Base-by-base conservation (phyloP, 2,888 invertebrate genomes). In the Danaus chrysippus region DNA sequence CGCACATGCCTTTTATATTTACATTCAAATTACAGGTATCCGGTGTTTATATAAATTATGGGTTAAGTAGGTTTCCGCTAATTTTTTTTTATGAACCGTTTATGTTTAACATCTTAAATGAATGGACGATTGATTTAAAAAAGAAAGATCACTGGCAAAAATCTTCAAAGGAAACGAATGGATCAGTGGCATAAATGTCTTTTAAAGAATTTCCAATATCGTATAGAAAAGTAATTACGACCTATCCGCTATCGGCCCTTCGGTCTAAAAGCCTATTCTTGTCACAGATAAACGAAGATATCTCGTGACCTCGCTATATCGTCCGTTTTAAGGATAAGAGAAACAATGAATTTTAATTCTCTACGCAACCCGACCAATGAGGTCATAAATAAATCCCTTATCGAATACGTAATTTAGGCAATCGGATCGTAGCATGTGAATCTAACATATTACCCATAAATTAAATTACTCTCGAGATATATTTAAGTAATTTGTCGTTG, bases 281-380 rank as follows among this genome's bases (percentile, higher is more conserved):
- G 91, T 91, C 78, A 78, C 73, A 81, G 91, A 90, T 91, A 90
- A 79, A 74, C 76, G 70, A 71, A 83, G 87, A 87, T 88, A 88
- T 86, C 82, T 76, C 71, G 76, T 87, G 89, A 90, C 88, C 89
- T 84, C 83, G 71, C 75, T 77, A 79, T 83, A 83, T 84, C 84
- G 82, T 72, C 77, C 78, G 76, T 79, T 83, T 79, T 76, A 81
- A 86, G 90, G 89, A 90, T 89, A 89, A 90, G 82, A 81, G 76
- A 83, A 84, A 90, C 89, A 89, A 89, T 90, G 90, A 88, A 89
- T 89, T 91, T 89, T 87, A 91, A 90, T 87, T 87, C 82, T 74
- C 77, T 77, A 72, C 73, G 76, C 74, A 73, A 73, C 74, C 72
- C 74, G 73, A 73, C 75, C 70, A 74, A 62, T 70, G 73, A 76